Base-by-base conservation (phyloP, 2,888 invertebrate species). In the Homarus gammarus region DNA sequence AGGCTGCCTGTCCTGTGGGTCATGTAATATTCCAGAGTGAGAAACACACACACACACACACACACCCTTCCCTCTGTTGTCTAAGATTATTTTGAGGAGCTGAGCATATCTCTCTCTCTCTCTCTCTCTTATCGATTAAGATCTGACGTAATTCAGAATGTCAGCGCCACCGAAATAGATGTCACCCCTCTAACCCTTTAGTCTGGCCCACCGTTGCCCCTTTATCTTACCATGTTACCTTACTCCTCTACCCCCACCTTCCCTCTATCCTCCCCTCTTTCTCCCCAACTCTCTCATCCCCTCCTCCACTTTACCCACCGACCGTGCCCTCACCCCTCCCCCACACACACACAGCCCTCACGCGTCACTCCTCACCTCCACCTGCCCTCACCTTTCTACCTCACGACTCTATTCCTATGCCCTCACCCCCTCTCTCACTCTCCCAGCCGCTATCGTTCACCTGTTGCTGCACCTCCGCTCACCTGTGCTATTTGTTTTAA, bases 181-280 rank as follows among this genome's bases (percentile, higher is more conserved):
- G 2, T 49, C 27, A 40, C n/a, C 18, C 18, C 40, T 77, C 22
- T 40, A n/a, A 22, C 22, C 40, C 44, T 77, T n/a, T 77, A 10
- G 40, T n/a, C n/a, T 44, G 36, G 22, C 40, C 77, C 44, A 8
- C n/a, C n/a, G 38, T 40, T 77, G 22, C 40, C n/a, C 27, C 22
- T 38, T 40, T 44, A 8, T 77, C 77, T 44, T 44, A 38, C 31
- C 6, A 40, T 3, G 31, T n/a, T 78, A 5, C 22, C 8, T 44
- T 22, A 44, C 44, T 75, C 12, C 31, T 6, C 75, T 6, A 1
- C 75, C 75, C 78, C 49, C 78, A 49, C 49, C n/a, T 78, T 49
- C 49, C n/a, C 49, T 49, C 78, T 49, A 44, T 49, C 78, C 49
- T 27, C 49, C 49, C 49, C 78, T 36, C 75, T 75, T 38, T 38